Base-by-base conservation (phyloP, 2,888 invertebrate species). In the Phyto melanocephala region DNA sequence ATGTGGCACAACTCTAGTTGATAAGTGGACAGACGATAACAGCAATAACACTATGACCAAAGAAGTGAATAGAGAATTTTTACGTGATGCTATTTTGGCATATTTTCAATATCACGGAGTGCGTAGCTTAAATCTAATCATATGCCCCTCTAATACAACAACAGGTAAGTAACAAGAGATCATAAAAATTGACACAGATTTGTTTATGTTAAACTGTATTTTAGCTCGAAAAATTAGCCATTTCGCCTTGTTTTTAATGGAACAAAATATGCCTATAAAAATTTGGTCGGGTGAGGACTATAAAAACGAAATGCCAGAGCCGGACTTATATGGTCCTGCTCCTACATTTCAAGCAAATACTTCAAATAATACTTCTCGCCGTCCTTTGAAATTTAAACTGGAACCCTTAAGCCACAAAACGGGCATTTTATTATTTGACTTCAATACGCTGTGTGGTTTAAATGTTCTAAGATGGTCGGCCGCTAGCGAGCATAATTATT, bases 71-170 rank as follows among this genome's bases (percentile, higher is more conserved):
- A 72, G 11, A 11, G n/a, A 37, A 20, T 37, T 15, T n/a, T 42
- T 17, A 10, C 35, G 35, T 13, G 58, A 17, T 58, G 82, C 67
- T 52, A 88, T 83, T 85, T 86, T 87, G 81, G 87, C 87, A 84
- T 90, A 90, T 85, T 90, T 88, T 86, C 87, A 85, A 72, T 86
- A 86, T 79, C 87, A 89, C 67, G 90, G 89, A 77, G 90, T 90
- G 56, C 86, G 85, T 24, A 88, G 88, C 77, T 81, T 90, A 77
- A 86, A 86, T 77, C 70, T 90, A 68, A 85, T 90, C 70, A 85
- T 87, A 83, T 90, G 90, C 84, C 86, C 87, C 42, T 13, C n/a
- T 0, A 67, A 72, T 17, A 22, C 40, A 17, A 72, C 40, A 1
- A 20, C 72, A 52, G 24, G 79, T 74, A 54, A 77, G 22, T 63